A percentile compares a stretch with the other conserved stretches of the same genome.
Conservation (phyloP, 1,140 invertebrate species). For the Zaprionus gabonicus region DNA sequence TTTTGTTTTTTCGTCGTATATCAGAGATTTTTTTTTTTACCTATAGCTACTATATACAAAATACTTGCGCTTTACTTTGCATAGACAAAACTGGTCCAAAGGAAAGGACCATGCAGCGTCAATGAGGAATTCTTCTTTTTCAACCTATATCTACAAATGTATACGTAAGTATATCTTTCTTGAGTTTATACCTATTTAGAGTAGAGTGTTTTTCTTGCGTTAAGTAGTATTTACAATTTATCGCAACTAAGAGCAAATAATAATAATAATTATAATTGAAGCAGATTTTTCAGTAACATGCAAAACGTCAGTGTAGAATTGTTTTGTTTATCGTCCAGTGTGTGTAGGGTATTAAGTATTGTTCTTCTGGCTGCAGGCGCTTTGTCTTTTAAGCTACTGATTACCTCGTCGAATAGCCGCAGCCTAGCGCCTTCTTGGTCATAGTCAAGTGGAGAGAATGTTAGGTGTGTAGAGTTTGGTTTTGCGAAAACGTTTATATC, state of each 20-base stretch:
- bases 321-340: slow-evolving; percentile 35
- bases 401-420: slow-evolving; percentile 9
- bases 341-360: slow-evolving; percentile 8
- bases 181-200: slow-evolving; percentile 33
- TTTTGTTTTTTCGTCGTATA: slow-evolving; percentile 59
- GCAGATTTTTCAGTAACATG: slow-evolving; percentile 83
- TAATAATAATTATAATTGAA: slow-evolving; percentile 69
- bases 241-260: slow-evolving; percentile 60
- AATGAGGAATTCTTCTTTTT: slow-evolving; percentile 69
- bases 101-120: slow-evolving; percentile 55
- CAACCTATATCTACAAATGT: slow-evolving; percentile 6
- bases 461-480: neutral
- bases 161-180: slow-evolving; percentile 37
- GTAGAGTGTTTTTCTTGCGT: slow-evolving; percentile 49
- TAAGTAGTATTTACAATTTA: slow-evolving; percentile 68
- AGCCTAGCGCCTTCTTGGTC: slow-evolving; percentile 13
- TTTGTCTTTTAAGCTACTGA: slow-evolving; percentile 16
- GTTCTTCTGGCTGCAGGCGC: slow-evolving; percentile 17
- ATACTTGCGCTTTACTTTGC: slow-evolving; percentile 63
- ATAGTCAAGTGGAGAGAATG: slow-evolving; percentile 34
- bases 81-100: slow-evolving; percentile 45
- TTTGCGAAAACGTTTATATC: slow-evolving; percentile 18
- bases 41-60: slow-evolving; percentile 73
- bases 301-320: slow-evolving; percentile 70
- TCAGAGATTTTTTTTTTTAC: slow-evolving; percentile 37